phyloP scores from a whole-genome alignment of 2,888 invertebrate genomes.

The Chironomus tentans region DNA sequence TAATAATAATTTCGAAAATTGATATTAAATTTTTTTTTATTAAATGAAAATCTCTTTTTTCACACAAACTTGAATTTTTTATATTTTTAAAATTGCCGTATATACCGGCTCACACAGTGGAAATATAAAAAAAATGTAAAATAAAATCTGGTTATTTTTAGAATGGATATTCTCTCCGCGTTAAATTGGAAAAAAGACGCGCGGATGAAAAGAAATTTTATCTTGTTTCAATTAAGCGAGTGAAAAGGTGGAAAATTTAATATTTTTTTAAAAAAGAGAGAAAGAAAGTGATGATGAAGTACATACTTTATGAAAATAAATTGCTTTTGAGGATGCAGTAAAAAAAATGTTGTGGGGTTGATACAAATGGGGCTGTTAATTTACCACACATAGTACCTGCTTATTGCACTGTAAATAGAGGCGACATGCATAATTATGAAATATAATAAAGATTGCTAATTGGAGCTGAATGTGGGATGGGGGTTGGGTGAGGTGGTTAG shows the following conservation, averaged over 20 bases:
- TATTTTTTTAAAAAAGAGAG: neutral
- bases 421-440: no score
- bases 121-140: neutral
- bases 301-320: conserved; percentile 17
- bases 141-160: neutral
- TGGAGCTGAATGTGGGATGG: no score
- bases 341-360: neutral
- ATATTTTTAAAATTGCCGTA: neutral
- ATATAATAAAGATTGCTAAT: no score
- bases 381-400: neutral
- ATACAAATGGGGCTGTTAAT: neutral
- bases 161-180: neutral
- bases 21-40: neutral
- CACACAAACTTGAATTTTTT: neutral
- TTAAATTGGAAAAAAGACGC: neutral
- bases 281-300: neutral
- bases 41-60: neutral
- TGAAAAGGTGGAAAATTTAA: neutral
- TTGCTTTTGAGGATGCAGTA: neutral
- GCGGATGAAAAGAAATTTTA: neutral
- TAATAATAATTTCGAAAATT: neutral
- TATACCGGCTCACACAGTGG: neutral
- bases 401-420: no score
- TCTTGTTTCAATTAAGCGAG: conserved; percentile 10
- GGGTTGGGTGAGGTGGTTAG: no score